Evolutionary conservation across 1,140 invertebrate species (phyloP), one percentile per base, ranked within the genome.

Genomic region (Saccostrea cuccullata): DNA sequence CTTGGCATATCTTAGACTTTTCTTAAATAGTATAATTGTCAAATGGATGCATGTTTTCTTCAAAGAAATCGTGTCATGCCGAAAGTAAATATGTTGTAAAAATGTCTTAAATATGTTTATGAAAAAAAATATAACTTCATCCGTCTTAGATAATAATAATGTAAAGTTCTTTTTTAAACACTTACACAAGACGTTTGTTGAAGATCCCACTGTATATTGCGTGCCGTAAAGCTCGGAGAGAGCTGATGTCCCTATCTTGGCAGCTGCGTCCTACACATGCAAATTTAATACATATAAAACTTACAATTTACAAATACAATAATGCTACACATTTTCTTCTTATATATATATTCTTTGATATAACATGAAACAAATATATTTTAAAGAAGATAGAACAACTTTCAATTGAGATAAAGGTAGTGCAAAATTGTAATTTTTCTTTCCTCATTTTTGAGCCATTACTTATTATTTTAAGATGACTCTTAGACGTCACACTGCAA

Each of bases 161-260:
- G 30, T 36, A 36, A 36, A 36, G 30, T 36, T 36, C 30, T 36
- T 67, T 67, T 23, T 8, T n/a, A 67, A 67, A n/a, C 13, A 91
- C 92, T 89, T 91, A 92, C 92, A 92, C 12, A 92, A 60, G 23
- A 90, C 84, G 56, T 90, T 89, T 6, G 90, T 88, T 0, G 91
- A 88, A 0, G 89, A 77, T 30, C 92, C 90, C 8, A 90, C 77
- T 3, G 47, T 26, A 83, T 92, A 92, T 12, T 82, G 55, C 2
- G 77, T 90, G 1, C 64, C 82, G 60, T 83, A 67, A 17, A 82
- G n/a, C 0, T 87, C 17, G 15, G 20, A 47, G 67, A 92, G 88
- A 15, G 86, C 58, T 23, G 64, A 36, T 0, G 64, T 86, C 55
- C 90, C 90, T 26, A 30, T 36, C 3, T n/a, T 73, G 0, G 90